Conservation (phyloP, 2,797 vertebrate species). For the Lacerta bilineata region DNA sequence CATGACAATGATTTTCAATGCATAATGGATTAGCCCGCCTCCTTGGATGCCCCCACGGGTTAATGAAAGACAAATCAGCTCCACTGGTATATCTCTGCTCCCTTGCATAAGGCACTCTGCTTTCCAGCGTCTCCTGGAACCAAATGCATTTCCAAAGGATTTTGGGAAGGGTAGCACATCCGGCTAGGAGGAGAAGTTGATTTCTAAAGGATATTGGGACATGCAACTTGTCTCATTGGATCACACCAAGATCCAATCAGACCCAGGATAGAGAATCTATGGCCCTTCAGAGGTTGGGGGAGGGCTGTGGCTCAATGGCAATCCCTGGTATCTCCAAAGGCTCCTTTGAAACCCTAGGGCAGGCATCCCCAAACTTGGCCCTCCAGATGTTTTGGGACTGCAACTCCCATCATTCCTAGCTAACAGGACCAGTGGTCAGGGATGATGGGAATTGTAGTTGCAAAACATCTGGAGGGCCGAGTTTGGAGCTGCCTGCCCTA, state of each 20-base stretch:
- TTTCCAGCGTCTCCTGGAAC: slow-evolving; percentile 60
- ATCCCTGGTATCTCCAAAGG: no score
- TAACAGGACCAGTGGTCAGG: no score
- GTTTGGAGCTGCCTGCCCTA: no score
- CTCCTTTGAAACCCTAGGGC: no score
- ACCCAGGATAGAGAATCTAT: no score
- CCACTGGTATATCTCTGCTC: background rate
- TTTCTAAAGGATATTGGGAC: slow-evolving; percentile 57
- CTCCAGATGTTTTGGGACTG: no score
- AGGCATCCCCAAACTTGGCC: no score
- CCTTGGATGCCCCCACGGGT: slow-evolving; percentile 41
- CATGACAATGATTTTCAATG: background rate
- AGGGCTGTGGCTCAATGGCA: background rate
- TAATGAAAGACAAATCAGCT: slow-evolving; percentile 40
- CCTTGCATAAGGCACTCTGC: slow-evolving; percentile 44
- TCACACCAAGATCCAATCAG: background rate
- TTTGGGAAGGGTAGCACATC: slow-evolving; percentile 63
- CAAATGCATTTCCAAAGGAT: slow-evolving; percentile 71
- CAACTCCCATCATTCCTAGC: no score
- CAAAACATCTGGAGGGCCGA: no score
- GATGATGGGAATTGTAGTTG: no score
- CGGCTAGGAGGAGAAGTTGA: slow-evolving; percentile 58
- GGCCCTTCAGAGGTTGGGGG: no score
- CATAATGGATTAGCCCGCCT: slow-evolving; percentile 36
- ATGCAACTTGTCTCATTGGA: slow-evolving; percentile 6